These are phyloP conservation scores for Panurus biarmicus DNA, from an alignment of 2,113 vertebrate species.

Conservation along the genomic window DNA sequence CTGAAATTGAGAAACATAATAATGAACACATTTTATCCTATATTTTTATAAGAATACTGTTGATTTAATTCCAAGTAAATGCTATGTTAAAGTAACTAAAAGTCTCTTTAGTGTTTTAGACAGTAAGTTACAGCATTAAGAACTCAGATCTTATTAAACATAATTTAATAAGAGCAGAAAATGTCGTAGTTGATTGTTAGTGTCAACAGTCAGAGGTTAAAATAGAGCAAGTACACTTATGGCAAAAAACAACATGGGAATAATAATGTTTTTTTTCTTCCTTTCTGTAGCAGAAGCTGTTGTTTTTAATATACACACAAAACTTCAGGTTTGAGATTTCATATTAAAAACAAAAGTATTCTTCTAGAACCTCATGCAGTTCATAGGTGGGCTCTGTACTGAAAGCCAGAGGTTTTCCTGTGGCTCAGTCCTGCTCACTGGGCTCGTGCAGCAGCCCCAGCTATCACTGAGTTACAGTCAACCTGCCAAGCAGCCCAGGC, in stretches of 20 bases:
- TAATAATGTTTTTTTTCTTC: neutral
- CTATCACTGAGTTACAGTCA: neutral
- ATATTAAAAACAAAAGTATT: neutral
- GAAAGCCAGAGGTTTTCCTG: neutral
- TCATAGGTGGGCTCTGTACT: neutral
- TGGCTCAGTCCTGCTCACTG: neutral
- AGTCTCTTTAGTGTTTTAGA: neutral
- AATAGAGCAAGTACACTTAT: neutral
- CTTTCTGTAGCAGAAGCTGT: neutral
- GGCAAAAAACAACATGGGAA: neutral
- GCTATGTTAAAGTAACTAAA: neutral
- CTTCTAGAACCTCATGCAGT: neutral
- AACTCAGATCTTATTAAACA: neutral
- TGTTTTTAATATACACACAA: neutral
- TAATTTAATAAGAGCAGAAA: neutral
- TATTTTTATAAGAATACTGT: neutral
- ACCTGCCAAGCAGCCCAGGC: fast-evolving
- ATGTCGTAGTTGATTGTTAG: neutral
- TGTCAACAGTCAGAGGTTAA: neutral
- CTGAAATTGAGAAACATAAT: neutral
- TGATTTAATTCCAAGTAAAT: neutral
- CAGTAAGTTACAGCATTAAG: neutral
- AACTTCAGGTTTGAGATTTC: neutral
- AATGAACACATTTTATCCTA: neutral
- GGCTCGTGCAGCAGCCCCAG: neutral